phyloP scores from a whole-genome alignment of 1,140 invertebrate genomes.

The Metopolophium dirhodum region DNA sequence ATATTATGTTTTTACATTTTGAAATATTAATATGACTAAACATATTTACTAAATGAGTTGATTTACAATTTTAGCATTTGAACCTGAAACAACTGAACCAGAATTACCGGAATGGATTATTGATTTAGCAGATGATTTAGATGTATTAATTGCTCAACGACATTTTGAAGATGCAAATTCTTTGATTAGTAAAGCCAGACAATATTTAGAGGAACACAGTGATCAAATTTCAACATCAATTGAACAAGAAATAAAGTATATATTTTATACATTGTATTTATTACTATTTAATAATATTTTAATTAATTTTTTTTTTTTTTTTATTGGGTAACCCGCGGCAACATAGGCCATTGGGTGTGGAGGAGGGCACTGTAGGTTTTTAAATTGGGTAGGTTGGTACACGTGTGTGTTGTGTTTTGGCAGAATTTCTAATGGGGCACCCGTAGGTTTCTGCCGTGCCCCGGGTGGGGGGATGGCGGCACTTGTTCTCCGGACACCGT shows the following conservation, averaged over 20 bases:
- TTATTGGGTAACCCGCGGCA: no score
- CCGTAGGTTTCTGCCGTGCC: no score
- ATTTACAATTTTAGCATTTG: constrained; percentile 62
- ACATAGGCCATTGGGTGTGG: no score
- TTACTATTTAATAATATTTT: neutral
- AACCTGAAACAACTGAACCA: constrained; percentile 63
- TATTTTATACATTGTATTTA: neutral
- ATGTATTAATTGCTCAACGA: constrained; percentile 95
- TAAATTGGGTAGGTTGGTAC: no score
- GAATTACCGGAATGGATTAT: constrained; percentile 84
- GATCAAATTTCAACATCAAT: constrained; percentile 47
- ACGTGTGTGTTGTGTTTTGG: no score
- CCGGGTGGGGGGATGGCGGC: no score
- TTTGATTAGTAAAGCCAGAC: constrained; percentile 78
- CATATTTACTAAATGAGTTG: neutral
- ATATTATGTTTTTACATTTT: no score
- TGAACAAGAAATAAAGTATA: constrained; percentile 58
- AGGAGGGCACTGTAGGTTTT: no score
- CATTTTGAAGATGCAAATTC: constrained; percentile 95
- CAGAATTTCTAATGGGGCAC: no score
- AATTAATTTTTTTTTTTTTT: no score
- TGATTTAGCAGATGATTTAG: constrained; percentile 92
- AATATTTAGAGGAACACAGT: constrained; percentile 63
- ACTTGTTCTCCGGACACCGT: no score
- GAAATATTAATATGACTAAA: neutral